Evolutionary conservation across 2,797 vertebrate genomes (phyloP).

Genomic region (Periparus ater): DNA sequence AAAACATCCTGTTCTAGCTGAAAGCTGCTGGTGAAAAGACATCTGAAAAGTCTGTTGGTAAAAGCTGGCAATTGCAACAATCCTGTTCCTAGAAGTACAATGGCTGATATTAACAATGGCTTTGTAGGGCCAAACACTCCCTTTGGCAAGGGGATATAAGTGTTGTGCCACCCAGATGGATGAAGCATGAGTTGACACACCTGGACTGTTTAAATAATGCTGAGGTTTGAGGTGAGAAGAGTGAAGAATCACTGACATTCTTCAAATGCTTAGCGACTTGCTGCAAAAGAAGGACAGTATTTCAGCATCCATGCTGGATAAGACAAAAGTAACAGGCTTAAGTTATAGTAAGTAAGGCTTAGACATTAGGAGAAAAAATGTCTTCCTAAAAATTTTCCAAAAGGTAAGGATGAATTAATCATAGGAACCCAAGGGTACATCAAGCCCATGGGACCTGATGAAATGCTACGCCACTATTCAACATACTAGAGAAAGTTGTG

Average conservation of each 20-base stretch:
- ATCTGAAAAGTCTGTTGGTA: background rate
- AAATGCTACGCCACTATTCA: background rate
- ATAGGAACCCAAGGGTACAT: background rate
- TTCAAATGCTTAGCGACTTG: background rate
- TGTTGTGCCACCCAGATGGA: rapidly evolving
- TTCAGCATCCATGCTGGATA: background rate
- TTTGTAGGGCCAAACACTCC: background rate
- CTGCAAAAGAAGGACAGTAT: background rate
- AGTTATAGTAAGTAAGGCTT: background rate
- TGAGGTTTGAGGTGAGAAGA: background rate
- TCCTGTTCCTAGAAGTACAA: conserved; percentile 14
- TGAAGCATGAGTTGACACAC: background rate
- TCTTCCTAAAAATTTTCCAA: background rate
- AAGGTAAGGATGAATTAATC: background rate
- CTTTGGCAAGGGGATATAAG: background rate
- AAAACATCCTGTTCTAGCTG: background rate
- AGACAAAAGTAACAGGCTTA: background rate
- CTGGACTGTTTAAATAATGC: background rate
- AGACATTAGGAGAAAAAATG: background rate
- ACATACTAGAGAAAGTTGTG: background rate
- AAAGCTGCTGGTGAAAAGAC: background rate
- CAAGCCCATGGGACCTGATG: background rate
- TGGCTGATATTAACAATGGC: background rate
- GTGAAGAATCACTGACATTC: background rate
- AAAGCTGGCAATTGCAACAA: background rate